Evolutionary conservation across 2,797 vertebrate genomes (phyloP).

Genomic region (Melanotaenia pygmaea): DNA sequence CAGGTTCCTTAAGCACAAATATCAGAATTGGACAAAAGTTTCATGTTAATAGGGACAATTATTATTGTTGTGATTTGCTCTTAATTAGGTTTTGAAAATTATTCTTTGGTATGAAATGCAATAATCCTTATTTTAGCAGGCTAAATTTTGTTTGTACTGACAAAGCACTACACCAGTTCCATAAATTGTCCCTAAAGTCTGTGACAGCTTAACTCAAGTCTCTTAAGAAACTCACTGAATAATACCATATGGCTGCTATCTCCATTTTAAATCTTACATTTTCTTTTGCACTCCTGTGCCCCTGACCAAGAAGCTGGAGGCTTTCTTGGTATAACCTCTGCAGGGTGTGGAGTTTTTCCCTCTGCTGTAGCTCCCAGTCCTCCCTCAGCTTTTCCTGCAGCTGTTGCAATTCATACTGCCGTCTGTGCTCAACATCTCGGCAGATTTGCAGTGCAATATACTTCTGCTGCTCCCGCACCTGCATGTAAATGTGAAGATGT

Average conservation of each 20-base stretch:
- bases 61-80: background rate
- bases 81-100: background rate
- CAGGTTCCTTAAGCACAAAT: slow-evolving; percentile 82
- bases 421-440: slow-evolving; percentile 85
- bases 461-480: slow-evolving; percentile 96
- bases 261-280: slow-evolving; percentile 79
- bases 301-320: slow-evolving; percentile 86
- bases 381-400: slow-evolving; percentile 83
- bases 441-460: slow-evolving; percentile 87
- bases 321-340: slow-evolving; percentile 87
- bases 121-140: background rate
- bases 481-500: background rate
- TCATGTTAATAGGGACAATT: too few relatives aligned
- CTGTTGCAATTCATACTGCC: slow-evolving; percentile 81
- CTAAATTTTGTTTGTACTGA: background rate
- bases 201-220: background rate
- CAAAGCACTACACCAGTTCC: background rate
- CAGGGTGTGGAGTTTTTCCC: slow-evolving; percentile 83
- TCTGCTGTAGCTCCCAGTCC: slow-evolving; percentile 88
- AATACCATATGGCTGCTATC: background rate
- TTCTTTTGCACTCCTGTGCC: slow-evolving; percentile 89
- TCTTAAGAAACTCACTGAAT: background rate
- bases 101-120: background rate
- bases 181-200: background rate
- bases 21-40: background rate